phyloP scores from a whole-genome alignment of 2,888 invertebrate genomes.

The Zygogramma bicolorata region DNA sequence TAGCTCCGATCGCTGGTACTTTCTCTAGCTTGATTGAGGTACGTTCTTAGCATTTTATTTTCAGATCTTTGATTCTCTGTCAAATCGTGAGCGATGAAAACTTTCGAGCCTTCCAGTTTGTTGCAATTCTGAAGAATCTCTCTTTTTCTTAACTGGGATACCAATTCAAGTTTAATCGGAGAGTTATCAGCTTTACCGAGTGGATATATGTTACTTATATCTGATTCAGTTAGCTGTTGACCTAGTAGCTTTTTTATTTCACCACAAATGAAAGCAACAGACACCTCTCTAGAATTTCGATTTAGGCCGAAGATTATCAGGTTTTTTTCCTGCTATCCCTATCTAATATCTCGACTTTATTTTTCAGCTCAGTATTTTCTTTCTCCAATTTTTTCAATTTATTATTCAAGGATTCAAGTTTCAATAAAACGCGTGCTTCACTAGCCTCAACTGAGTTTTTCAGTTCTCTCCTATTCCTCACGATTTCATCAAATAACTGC shows the following conservation, averaged over 20 bases:
- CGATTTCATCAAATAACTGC: slow-evolving; percentile 7
- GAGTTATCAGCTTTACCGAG: neutral
- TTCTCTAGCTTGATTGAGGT: neutral
- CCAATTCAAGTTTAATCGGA: neutral
- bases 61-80: neutral
- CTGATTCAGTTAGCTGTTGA: slow-evolving; percentile 2
- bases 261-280: too few species aligned
- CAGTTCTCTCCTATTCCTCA: slow-evolving; percentile 13
- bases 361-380: slow-evolving; percentile 2
- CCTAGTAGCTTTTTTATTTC: neutral
- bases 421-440: slow-evolving; percentile 12
- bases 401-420: slow-evolving; percentile 7
- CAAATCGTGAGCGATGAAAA: neutral
- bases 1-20: neutral
- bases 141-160: neutral
- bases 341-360: neutral
- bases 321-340: neutral
- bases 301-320: slow-evolving; percentile 5
- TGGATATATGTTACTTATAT: slow-evolving; percentile 12
- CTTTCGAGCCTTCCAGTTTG: neutral
- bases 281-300: too few species aligned
- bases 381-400: neutral
- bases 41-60: neutral
- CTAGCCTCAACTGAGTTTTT: slow-evolving; percentile 12
- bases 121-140: neutral